Base-by-base conservation (phyloP, 2,113 vertebrate species). In the Upupa epops region DNA sequence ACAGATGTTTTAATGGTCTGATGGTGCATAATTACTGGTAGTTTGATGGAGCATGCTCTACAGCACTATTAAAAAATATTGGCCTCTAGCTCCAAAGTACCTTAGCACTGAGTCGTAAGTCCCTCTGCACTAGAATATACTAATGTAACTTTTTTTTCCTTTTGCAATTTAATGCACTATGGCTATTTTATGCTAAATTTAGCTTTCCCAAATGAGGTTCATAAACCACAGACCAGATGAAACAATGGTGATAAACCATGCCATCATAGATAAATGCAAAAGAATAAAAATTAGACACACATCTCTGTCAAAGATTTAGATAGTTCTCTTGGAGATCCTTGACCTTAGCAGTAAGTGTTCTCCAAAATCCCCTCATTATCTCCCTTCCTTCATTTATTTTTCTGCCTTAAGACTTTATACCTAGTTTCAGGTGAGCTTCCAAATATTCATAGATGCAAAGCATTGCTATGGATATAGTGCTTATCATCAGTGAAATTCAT, bases 91-190 rank as follows among this genome's bases (percentile, higher is more conserved):
- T 91, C 55, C 89, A 51, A 88, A 83, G 58, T 78, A 59, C 36
- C 25, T 89, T 63, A 75, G 45, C 72, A 60, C 4, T 68, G 40
- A 86, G 70, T 86, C 69, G 7, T 86, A 90, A 86, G 28, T 69
- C 61, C 28, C 24, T 55, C 88, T 90, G 86, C 79, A 79, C 36
- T 40, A 36, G 7, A 34, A 66, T 29, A 77, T 85, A 65, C 21
- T 89, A 84, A 76, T 83, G 65, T 37, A 13, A 68, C 84, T 65
- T 32, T 68, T 90, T 79, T 73, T 66, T 55, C 1, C 85, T 77
- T 92, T 60, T 82, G 63, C 63, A 58, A 86, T 93, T 92, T 94
- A 82, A 92, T 80, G 52, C 46, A 82, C 70, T 61, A 25, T 69
- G 42, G 21, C 19, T 91, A 65, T 88, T 92, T 75, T 80, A 55